Evolutionary conservation across 2,888 invertebrate species (phyloP).

Genomic region (Temnothorax ravouxi): DNA sequence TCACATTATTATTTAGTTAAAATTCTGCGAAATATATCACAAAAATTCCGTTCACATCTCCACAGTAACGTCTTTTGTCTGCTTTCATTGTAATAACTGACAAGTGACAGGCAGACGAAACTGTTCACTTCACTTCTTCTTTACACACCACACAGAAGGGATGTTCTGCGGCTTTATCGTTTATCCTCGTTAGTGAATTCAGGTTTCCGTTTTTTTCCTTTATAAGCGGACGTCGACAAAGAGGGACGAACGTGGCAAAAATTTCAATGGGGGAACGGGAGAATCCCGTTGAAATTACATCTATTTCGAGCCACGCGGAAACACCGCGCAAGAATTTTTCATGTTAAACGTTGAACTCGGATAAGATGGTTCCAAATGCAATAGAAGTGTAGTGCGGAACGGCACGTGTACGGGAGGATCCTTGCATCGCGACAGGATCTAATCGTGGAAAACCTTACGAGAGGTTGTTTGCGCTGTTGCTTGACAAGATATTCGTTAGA

Average conservation of each 20-base stretch:
- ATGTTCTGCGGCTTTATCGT: conserved; percentile 46
- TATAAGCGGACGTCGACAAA: conserved; percentile 37
- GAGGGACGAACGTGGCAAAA: conserved; percentile 40
- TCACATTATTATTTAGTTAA: conserved; percentile 22
- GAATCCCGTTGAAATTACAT: conserved; percentile 51
- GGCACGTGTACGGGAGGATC: conserved; percentile 16
- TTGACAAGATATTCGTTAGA: conserved; percentile 40
- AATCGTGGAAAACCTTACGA: conserved; percentile 72
- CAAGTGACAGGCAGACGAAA: conserved; percentile 21
- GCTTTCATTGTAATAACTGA: conserved; percentile 34
- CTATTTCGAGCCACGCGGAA: neutral
- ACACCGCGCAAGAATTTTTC: conserved; percentile 48
- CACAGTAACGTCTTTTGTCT: conserved; percentile 12
- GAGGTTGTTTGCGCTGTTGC: conserved; percentile 71
- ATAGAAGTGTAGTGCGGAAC: conserved; percentile 15
- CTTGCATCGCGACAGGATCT: conserved; percentile 59
- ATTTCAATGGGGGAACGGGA: conserved; percentile 51
- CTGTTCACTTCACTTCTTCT: conserved; percentile 50
- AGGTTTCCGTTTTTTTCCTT: conserved; percentile 7
- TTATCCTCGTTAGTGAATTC: conserved; percentile 48
- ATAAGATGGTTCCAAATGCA: conserved; percentile 39
- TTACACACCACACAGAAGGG: conserved; percentile 38
- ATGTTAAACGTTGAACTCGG: conserved; percentile 68
- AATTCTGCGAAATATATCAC: conserved; percentile 1
- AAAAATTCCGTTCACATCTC: conserved; percentile 32